Percentiles rank a stretch among this genome's conserved stretches.
phyloP scores from a whole-genome alignment of 2,888 invertebrate genomes.

The Aphelenchoides bicaudatus region DNA sequence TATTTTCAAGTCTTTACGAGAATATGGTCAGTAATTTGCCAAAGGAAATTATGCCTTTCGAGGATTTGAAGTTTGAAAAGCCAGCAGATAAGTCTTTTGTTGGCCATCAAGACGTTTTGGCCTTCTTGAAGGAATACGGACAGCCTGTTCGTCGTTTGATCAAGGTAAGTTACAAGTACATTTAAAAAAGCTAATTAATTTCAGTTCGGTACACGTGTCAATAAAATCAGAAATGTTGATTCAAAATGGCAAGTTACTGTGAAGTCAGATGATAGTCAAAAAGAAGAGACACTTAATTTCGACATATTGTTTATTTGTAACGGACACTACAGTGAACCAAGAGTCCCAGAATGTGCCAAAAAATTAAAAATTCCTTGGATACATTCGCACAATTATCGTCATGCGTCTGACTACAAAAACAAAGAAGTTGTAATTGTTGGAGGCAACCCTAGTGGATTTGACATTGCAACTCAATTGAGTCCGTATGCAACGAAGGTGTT shows the following conservation, averaged over 20 bases:
- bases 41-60: conserved; percentile 86
- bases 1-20: conserved; percentile 84
- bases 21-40: conserved; percentile 83
- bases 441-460: conserved; percentile 80
- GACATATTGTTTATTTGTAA: conserved; percentile 79
- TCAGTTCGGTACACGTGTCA: conserved; percentile 36
- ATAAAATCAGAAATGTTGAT: conserved; percentile 32
- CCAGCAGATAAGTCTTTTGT: conserved; percentile 65
- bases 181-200: too few relatives aligned
- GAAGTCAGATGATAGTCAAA: conserved; percentile 16
- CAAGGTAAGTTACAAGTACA: conserved; percentile 20
- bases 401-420: conserved; percentile 70
- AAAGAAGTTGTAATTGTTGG: conserved; percentile 76
- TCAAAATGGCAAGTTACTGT: conserved; percentile 36
- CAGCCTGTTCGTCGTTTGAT: conserved; percentile 25
- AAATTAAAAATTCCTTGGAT: conserved; percentile 62
- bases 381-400: conserved; percentile 82
- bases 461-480: conserved; percentile 70
- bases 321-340: conserved; percentile 64
- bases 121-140: conserved; percentile 42
- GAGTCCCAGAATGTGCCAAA: conserved; percentile 33
- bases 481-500: conserved; percentile 32
- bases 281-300: conserved; percentile 62
- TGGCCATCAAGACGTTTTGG: conserved; percentile 31
- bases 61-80: conserved; percentile 75